phyloP scores from a whole-genome alignment of 2,113 vertebrate species.

The Nyctibius bracteatus region DNA sequence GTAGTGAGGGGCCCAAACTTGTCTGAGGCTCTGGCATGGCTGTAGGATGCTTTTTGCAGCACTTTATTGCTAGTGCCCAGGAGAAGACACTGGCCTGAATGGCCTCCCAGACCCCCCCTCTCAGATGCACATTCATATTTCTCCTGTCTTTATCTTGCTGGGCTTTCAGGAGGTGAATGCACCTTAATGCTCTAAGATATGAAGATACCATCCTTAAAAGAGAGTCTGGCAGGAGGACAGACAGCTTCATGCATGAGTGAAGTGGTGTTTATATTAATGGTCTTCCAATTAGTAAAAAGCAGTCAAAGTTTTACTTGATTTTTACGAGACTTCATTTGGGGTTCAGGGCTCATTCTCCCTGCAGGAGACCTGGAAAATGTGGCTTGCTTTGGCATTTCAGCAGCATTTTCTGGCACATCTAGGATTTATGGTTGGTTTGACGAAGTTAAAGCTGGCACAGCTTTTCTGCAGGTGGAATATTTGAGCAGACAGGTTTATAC shows the following conservation, averaged over 20 bases:
- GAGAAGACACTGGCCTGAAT: fast-evolving
- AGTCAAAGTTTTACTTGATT: not conserved
- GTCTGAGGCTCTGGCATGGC: not conserved
- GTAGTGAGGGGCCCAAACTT: too few species aligned
- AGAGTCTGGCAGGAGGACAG: not conserved
- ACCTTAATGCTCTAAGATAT: not conserved
- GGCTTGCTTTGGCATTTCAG: not conserved
- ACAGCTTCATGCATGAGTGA: not conserved
- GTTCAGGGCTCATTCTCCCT: not conserved
- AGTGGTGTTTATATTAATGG: not conserved
- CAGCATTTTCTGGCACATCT: not conserved
- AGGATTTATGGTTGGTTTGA: conserved; percentile 24
- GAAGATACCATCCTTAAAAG: not conserved
- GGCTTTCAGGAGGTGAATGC: not conserved
- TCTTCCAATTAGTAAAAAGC: conserved; percentile 23
- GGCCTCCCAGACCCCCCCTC: not conserved
- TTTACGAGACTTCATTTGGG: not conserved
- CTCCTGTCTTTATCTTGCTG: not conserved
- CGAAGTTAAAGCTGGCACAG: conserved; percentile 33
- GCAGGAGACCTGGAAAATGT: not conserved
- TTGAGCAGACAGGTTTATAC: conserved; percentile 44
- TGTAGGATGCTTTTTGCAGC: not conserved
- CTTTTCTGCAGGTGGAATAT: conserved; percentile 8
- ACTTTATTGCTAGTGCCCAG: not conserved
- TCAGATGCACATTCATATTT: not conserved